These are phyloP conservation scores for Zaprionus bogoriensis DNA, from an alignment of 2,888 invertebrate species.

Conservation along the genomic window DNA sequence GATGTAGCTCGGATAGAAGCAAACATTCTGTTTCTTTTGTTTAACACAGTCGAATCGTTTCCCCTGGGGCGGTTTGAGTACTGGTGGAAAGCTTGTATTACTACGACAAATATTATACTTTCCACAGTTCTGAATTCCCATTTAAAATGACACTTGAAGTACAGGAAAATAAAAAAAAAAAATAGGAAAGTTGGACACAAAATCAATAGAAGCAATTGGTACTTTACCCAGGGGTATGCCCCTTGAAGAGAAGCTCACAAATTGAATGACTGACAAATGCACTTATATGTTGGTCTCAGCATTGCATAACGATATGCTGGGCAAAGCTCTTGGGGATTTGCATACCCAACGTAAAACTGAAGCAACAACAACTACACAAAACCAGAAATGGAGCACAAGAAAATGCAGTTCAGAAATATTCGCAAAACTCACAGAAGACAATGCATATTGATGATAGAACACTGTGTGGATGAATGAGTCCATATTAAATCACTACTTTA, in stretches of 20 bases:
- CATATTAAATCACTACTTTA: too few relatives aligned
- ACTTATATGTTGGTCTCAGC: conserved; percentile 48
- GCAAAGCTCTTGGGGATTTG: conserved; percentile 51
- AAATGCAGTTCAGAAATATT: conserved; percentile 18
- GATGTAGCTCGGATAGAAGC: not conserved
- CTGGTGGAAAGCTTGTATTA: conserved; percentile 6
- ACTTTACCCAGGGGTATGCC: conserved; percentile 43
- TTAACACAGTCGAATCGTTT: not conserved
- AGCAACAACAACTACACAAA: conserved; percentile 46
- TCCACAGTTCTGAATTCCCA: conserved; percentile 10
- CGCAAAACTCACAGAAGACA: conserved; percentile 2
- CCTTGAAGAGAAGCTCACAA: conserved; percentile 41
- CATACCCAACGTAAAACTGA: conserved; percentile 45
- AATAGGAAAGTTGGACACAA: conserved; percentile 35
- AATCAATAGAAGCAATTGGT: conserved; percentile 69
- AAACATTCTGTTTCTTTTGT: not conserved
- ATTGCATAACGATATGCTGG: conserved; percentile 29
- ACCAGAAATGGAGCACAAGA: conserved; percentile 26
- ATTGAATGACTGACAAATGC: conserved; percentile 69
- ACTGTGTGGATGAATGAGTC: too few relatives aligned
- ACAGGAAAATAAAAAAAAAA: conserved; percentile 22
- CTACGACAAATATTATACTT: conserved; percentile 25
- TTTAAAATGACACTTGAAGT: conserved; percentile 15
- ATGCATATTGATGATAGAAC: not conserved
- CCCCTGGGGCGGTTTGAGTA: not conserved